A percentile compares a stretch with the other conserved stretches of the same genome.
phyloP scores from a whole-genome alignment of 1,140 invertebrate species.

The Diorhabda carinulata region DNA sequence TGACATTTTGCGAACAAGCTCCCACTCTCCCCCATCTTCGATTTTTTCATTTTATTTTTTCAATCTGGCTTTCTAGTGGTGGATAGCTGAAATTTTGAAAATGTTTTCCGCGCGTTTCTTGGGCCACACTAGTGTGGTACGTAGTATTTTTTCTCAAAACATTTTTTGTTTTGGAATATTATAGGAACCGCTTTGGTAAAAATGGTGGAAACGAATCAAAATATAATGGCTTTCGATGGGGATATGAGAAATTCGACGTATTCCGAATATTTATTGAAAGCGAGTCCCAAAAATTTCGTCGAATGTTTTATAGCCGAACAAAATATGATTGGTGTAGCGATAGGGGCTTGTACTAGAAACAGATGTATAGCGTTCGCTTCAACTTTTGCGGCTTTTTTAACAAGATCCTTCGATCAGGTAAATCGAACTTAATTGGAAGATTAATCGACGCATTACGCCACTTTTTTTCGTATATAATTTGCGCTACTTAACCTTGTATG shows the following conservation, averaged over 20 bases:
- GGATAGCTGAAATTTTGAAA: neutral
- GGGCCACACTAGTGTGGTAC: no score
- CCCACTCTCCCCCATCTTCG: no score
- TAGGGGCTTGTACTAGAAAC: conserved; percentile 85
- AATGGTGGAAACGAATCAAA: conserved; percentile 73
- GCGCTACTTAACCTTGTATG: no score
- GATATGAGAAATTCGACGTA: conserved; percentile 99
- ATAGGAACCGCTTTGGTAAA: conserved; percentile 77
- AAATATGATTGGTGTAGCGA: conserved; percentile 93
- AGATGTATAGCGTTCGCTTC: conserved; percentile 89
- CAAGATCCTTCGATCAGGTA: conserved; percentile 91
- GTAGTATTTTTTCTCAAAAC: no score
- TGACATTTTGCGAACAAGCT: no score
- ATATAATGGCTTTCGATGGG: conserved; percentile 89
- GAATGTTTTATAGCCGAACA: conserved; percentile 99
- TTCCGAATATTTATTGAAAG: conserved; percentile 84
- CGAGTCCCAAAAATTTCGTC: conserved; percentile 74
- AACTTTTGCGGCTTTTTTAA: conserved; percentile 97
- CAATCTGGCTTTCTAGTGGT: conserved; percentile 43
- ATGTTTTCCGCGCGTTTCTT: no score
- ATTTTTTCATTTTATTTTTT: no score
- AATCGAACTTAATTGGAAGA: neutral
- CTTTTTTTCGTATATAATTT: no score
- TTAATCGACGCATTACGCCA: no score
- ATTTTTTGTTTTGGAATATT: neutral